phyloP scores from a whole-genome alignment of 2,888 invertebrate species.

The Galerucella calmariensis region DNA sequence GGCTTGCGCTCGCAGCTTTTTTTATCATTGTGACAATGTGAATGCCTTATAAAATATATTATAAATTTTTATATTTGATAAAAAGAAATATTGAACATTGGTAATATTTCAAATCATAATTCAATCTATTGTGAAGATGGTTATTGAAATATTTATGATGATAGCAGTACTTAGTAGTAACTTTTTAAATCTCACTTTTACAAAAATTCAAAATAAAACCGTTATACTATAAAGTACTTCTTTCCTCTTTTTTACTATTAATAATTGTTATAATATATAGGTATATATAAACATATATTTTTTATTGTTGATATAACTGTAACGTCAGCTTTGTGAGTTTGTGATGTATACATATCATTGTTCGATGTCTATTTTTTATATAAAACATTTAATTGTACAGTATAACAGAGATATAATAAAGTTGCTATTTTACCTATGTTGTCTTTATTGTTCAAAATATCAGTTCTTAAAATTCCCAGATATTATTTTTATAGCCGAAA shows the following conservation, averaged over 20 bases:
- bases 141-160: not conserved
- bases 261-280: not conserved
- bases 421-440: constrained; percentile 24
- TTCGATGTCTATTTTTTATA: constrained; percentile 48
- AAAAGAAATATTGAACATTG: not conserved
- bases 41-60: too few relatives aligned
- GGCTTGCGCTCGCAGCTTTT: too few relatives aligned
- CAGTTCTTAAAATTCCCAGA: too few relatives aligned
- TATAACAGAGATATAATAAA: constrained; percentile 41
- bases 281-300: constrained; percentile 11
- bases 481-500: too few relatives aligned
- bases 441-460: not conserved
- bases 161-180: not conserved
- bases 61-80: too few relatives aligned
- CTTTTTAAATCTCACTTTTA: not conserved
- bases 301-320: constrained; percentile 29
- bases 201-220: not conserved
- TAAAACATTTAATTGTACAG: constrained; percentile 40
- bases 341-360: constrained; percentile 48
- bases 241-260: not conserved
- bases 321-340: constrained; percentile 31
- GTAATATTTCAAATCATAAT: not conserved
- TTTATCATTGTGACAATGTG: too few relatives aligned
- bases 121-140: not conserved
- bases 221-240: not conserved